phyloP scores from a whole-genome alignment of 2,113 vertebrate genomes.

The Heterochromis multidens region DNA sequence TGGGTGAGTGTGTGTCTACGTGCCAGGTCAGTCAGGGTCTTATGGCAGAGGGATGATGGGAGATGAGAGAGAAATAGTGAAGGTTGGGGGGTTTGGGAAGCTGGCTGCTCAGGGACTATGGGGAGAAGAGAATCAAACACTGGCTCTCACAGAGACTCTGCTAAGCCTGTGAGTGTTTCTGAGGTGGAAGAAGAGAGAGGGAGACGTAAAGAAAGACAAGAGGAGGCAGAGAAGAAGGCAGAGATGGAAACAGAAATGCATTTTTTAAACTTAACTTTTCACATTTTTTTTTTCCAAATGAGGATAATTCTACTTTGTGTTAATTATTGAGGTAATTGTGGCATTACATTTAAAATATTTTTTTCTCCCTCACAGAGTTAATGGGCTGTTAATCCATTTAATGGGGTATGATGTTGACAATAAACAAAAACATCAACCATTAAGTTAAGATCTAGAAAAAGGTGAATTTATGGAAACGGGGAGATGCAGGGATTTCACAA shows the following conservation, averaged over 20 bases:
- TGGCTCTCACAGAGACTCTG: conserved; percentile 47
- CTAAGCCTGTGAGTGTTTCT: conserved; percentile 20
- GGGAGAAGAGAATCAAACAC: conserved; percentile 34
- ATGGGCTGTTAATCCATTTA: neutral
- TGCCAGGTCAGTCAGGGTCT: conserved; percentile 66
- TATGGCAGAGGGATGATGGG: conserved; percentile 58
- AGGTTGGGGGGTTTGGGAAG: conserved; percentile 4
- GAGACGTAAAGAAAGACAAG: neutral
- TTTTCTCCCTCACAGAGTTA: neutral
- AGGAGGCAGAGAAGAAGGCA: neutral
- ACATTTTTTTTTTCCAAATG: neutral
- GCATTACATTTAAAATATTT: neutral
- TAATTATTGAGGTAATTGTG: neutral
- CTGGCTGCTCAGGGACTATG: conserved; percentile 41
- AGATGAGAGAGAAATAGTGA: conserved; percentile 37
- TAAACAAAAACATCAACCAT: too few species aligned
- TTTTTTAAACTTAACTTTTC: neutral
- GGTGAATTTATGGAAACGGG: neutral
- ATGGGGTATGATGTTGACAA: too few species aligned
- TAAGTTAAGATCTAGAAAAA: neutral
- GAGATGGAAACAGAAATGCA: neutral
- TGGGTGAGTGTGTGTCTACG: conserved; percentile 51
- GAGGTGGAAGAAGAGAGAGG: neutral
- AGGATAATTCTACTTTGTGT: neutral
- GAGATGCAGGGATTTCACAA: neutral